Conservation (phyloP, 2,888 invertebrate genomes). For the Azorinus chamasolen region DNA sequence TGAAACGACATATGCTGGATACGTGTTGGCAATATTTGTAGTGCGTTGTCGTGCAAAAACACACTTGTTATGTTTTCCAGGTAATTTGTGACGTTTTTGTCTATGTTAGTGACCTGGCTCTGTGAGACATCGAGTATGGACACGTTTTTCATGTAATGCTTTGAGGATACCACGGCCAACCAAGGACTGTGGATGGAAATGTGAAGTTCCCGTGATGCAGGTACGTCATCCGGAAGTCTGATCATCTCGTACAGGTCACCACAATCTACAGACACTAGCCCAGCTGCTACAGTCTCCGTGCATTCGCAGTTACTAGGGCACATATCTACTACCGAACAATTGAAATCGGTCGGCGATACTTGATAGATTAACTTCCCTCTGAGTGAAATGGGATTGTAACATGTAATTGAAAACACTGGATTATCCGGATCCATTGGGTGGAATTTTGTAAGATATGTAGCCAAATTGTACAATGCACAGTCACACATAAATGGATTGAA, state of each 20-base stretch:
- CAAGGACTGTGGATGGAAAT: constrained; percentile 39
- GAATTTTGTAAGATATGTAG: constrained; percentile 8
- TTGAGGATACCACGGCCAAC: constrained; percentile 21
- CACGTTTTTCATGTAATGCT: constrained; percentile 47
- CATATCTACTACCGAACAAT: constrained; percentile 32
- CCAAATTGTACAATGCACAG: constrained; percentile 30
- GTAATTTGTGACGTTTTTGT: constrained; percentile 17
- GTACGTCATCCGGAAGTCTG: constrained; percentile 16
- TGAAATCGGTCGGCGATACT: constrained; percentile 27
- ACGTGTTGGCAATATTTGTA: constrained; percentile 47
- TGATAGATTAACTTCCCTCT: constrained; percentile 21
- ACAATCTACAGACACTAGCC: constrained; percentile 28
- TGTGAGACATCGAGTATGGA: constrained; percentile 45
- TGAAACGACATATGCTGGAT: constrained; percentile 34
- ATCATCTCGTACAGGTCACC: neutral
- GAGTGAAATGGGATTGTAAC: constrained; percentile 18
- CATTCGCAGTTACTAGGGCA: constrained; percentile 42
- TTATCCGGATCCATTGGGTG: constrained; percentile 35
- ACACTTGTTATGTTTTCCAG: constrained; percentile 30
- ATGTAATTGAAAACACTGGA: constrained; percentile 39
- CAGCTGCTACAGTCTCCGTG: constrained; percentile 20
- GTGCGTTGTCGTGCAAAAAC: constrained; percentile 51
- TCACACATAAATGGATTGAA: constrained; percentile 57
- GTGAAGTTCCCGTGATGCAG: neutral
- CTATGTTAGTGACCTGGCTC: constrained; percentile 43